Conservation (phyloP, 2,797 vertebrate species). For the Apogon hyalosoma region DNA sequence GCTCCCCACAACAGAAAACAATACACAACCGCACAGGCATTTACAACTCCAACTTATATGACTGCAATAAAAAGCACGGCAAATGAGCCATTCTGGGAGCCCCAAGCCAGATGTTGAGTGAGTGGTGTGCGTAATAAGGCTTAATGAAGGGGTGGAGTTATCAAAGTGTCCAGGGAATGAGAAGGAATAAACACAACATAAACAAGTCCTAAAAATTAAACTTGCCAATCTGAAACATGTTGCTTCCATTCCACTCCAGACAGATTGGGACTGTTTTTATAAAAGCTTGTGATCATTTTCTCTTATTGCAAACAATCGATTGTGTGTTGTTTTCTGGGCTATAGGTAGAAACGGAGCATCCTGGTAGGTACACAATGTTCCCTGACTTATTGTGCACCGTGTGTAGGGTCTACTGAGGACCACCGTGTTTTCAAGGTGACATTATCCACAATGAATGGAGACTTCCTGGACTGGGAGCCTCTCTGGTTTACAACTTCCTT, state of each 20-base stretch:
- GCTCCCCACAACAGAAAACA: constrained; percentile 76
- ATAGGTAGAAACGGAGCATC: neutral
- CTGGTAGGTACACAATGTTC: constrained; percentile 27
- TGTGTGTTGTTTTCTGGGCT: neutral
- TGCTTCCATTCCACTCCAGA: constrained; percentile 34
- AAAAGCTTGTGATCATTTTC: constrained; percentile 9
- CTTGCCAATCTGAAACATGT: constrained; percentile 69
- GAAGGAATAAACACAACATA: constrained; percentile 85
- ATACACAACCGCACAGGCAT: constrained; percentile 83
- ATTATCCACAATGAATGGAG: constrained; percentile 79
- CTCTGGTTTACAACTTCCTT: constrained; percentile 87
- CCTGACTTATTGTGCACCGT: constrained; percentile 27
- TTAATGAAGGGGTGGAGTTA: constrained; percentile 84
- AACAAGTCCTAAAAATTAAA: constrained; percentile 82
- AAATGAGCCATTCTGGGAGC: constrained; percentile 84
- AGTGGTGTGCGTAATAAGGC: constrained; percentile 82
- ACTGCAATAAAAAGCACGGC: constrained; percentile 84
- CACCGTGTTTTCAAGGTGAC: constrained; percentile 81
- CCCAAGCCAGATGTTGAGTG: constrained; percentile 83
- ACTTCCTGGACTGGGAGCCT: constrained; percentile 83
- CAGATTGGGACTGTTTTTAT: neutral
- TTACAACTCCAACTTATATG: constrained; percentile 85
- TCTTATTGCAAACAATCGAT: constrained; percentile 5
- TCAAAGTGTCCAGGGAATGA: constrained; percentile 77
- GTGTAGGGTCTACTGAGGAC: constrained; percentile 62